Conservation (phyloP, 2,113 vertebrate species). For the Pygoscelis antarcticus region DNA sequence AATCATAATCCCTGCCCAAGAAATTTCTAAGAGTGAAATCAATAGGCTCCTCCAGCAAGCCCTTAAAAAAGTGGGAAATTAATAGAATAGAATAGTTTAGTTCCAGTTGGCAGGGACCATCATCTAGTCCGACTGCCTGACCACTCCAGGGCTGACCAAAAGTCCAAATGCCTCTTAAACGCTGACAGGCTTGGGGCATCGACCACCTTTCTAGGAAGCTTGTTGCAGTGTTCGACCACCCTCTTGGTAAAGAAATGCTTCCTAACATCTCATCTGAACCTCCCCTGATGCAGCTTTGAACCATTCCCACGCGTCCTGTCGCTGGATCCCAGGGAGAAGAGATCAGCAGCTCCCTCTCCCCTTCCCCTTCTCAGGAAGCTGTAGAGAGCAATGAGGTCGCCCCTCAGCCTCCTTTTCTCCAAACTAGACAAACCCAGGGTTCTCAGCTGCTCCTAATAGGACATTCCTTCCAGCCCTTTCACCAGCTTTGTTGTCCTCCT, state of each 20-base stretch:
- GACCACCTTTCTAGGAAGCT: background rate
- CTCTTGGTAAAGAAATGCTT: background rate
- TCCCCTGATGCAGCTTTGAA: background rate
- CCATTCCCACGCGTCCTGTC: accelerated
- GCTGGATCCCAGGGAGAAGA: background rate
- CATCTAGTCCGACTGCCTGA: background rate
- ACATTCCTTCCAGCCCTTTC: background rate
- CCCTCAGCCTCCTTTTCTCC: background rate
- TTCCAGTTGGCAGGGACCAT: background rate
- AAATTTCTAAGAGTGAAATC: background rate
- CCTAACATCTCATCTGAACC: background rate
- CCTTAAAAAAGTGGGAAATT: background rate
- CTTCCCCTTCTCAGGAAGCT: background rate
- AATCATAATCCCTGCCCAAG: background rate
- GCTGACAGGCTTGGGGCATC: no score
- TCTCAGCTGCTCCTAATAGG: background rate
- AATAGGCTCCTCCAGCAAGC: background rate
- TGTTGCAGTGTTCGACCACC: background rate
- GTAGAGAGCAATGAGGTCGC: accelerated
- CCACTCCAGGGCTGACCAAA: background rate
- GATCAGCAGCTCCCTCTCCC: background rate
- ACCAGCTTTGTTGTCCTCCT: background rate
- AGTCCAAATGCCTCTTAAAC: background rate
- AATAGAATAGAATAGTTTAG: no score
- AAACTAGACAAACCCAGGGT: background rate